These are phyloP conservation scores for Euplagia quadripunctaria DNA, from an alignment of 2,888 invertebrate species.

Conservation along the genomic window DNA sequence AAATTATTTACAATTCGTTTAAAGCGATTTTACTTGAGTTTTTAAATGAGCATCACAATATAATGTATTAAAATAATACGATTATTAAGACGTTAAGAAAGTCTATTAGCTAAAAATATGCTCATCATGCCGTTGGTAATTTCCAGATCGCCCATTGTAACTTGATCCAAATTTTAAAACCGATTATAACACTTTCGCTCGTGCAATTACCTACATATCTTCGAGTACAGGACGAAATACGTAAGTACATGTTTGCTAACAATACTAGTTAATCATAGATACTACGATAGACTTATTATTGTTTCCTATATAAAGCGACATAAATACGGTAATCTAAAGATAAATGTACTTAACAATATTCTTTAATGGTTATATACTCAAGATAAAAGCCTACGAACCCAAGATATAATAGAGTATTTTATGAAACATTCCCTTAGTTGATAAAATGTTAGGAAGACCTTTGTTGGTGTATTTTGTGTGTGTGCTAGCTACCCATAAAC, in stretches of 20 bases:
- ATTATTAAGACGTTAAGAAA: neutral
- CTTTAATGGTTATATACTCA: slow-evolving; percentile 1
- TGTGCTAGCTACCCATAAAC: slow-evolving; percentile 6
- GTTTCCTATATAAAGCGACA: neutral
- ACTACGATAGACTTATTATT: neutral
- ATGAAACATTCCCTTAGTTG: slow-evolving; percentile 4
- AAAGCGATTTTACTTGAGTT: too few relatives aligned
- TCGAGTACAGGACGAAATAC: neutral
- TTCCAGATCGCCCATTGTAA: neutral
- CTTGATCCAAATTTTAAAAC: too few relatives aligned
- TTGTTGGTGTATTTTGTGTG: slow-evolving; percentile 24
- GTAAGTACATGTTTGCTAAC: neutral
- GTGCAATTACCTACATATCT: neutral
- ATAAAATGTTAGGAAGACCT: slow-evolving; percentile 24
- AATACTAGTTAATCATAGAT: neutral
- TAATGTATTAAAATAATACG: too few relatives aligned
- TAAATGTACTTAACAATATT: neutral
- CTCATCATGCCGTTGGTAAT: too few relatives aligned
- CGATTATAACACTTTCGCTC: too few relatives aligned
- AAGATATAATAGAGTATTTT: slow-evolving; percentile 20
- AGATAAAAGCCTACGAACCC: slow-evolving; percentile 33
- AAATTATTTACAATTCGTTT: too few relatives aligned
- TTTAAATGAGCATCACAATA: too few relatives aligned
- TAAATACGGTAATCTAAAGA: neutral
- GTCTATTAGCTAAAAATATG: neutral